Evolutionary conservation across 2,113 vertebrate genomes (phyloP).

Genomic region (Argyrosomus japonicus): DNA sequence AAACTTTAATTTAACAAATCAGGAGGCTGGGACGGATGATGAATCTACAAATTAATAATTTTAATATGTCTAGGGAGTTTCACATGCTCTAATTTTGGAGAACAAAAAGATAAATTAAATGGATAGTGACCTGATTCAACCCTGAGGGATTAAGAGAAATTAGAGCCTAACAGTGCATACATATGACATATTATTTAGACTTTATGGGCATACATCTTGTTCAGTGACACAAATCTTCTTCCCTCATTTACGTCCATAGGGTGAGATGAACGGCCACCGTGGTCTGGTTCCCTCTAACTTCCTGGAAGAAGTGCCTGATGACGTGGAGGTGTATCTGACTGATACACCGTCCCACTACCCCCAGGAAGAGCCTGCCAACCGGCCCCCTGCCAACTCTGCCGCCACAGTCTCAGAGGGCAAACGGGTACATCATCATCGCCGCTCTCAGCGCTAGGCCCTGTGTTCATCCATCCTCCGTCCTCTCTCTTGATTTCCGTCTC

Average conservation of each 20-base stretch:
- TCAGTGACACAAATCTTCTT: background rate
- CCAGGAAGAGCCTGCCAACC: constrained; percentile 83
- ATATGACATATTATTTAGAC: background rate
- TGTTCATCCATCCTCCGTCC: constrained; percentile 85
- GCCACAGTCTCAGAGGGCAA: constrained; percentile 78
- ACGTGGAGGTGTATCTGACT: constrained; percentile 94
- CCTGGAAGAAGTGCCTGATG: constrained; percentile 89
- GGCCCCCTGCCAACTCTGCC: constrained; percentile 66
- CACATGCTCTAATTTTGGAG: background rate
- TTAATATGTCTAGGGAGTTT: background rate
- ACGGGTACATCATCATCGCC: constrained; percentile 87
- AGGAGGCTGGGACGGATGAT: background rate
- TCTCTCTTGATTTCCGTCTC: constrained; percentile 82
- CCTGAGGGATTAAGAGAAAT: background rate
- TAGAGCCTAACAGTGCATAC: background rate
- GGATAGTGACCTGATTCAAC: background rate
- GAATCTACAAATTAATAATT: background rate
- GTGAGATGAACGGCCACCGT: constrained; percentile 91
- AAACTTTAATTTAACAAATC: background rate
- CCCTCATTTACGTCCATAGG: constrained; percentile 77
- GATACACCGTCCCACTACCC: constrained; percentile 88
- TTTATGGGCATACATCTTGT: background rate
- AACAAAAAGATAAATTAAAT: background rate
- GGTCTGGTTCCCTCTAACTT: constrained; percentile 98
- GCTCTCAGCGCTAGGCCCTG: constrained; percentile 87